Base-by-base conservation (phyloP, 2,113 vertebrate genomes). In the Varanus komodoensis region DNA sequence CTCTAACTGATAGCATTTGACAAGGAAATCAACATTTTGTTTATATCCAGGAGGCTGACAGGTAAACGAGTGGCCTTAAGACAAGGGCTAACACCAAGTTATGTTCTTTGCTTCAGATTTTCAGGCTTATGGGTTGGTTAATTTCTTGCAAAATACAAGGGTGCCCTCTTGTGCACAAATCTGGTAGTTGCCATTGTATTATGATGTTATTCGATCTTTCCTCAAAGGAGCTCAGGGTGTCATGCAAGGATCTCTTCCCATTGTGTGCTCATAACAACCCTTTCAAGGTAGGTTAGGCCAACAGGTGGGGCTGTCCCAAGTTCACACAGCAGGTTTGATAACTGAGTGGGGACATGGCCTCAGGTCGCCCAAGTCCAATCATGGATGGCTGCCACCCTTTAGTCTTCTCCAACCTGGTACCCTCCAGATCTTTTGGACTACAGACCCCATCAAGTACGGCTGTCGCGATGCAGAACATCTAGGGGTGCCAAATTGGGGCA, bases 141-240 rank as follows among this genome's bases (percentile, higher is more conserved):
- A 2, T 9, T 68, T 34, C 27, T 71, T 54, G n/a, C 75, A 57
- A 61, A 89, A 91, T 34, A 8, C 87, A 71, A 69, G 79, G 64
- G 11, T 93, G 94, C 93, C 94, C 94, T 92, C 96, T 90, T 54
- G 86, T 34, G 95, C 94, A 82, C 1, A 23, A 0, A 74, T 2
- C 38, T 19, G 32, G 21, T 52, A 82, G 25, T 6, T 84, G 54
- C n/a, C 44, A 17, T 67, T 90, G 23, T 38, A 68, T n/a, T 68
- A 52, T 5, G 2, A 75, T 75, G 61, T 44, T 87, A 77, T 87
- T 87, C 57, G 17, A 32, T 8, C 2, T 34, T 61, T 82, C 7
- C 32, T 61, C 80, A 17, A 57, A 81, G 29, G 29, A 57, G 52
- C 15, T 1, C 6, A 15, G 11, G 38, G 3, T 61, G 73, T 29